Percentiles rank a stretch among this genome's conserved stretches.
These are phyloP conservation scores for Teleiodes luculella DNA, from an alignment of 2,888 invertebrate genomes.

Conservation along the genomic window DNA sequence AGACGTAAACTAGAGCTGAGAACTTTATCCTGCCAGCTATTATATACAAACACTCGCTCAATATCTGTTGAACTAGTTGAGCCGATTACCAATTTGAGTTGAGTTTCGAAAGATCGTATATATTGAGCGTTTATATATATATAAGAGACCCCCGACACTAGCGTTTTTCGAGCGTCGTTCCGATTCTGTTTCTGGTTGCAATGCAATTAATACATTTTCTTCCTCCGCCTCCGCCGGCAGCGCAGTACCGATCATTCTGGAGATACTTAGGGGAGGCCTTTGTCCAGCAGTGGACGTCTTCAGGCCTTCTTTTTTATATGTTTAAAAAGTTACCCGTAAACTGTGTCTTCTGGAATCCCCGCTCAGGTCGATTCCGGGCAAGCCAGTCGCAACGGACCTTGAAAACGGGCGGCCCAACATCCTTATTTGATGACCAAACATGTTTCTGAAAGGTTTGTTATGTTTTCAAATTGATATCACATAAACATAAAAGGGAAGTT, in stretches of 20 bases:
- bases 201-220: too few relatives aligned
- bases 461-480: constrained; percentile 51
- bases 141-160: too few relatives aligned
- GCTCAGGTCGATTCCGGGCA: constrained; percentile 72
- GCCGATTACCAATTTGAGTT: not conserved
- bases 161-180: too few relatives aligned
- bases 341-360: constrained; percentile 78
- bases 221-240: too few relatives aligned
- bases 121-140: too few relatives aligned
- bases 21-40: constrained; percentile 14
- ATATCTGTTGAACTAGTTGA: not conserved
- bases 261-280: too few relatives aligned
- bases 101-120: too few relatives aligned
- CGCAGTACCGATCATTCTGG: too few relatives aligned
- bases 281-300: too few relatives aligned
- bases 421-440: constrained; percentile 81
- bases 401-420: constrained; percentile 83
- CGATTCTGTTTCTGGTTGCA: too few relatives aligned
- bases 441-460: constrained; percentile 76
- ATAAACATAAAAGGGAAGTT: constrained; percentile 28
- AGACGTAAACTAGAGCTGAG: constrained; percentile 14
- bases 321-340: constrained; percentile 67
- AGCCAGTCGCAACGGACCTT: constrained; percentile 80
- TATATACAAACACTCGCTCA: constrained; percentile 1
- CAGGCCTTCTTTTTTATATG: too few relatives aligned